Evolutionary conservation across 2,888 invertebrate genomes (phyloP).

Genomic region (Drosophila ustulata): DNA sequence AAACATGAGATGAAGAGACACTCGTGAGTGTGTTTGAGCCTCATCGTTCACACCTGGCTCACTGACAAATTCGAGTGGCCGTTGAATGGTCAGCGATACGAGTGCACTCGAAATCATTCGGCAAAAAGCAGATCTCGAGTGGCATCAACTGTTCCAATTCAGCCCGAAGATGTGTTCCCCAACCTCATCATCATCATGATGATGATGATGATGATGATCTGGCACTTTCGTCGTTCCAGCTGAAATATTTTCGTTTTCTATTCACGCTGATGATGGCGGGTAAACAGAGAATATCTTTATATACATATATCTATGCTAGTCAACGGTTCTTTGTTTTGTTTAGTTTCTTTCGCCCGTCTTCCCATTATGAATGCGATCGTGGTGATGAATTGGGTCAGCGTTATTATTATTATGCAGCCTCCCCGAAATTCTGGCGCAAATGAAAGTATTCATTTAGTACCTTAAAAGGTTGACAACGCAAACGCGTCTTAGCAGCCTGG

Average conservation of each 20-base stretch:
- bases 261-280: conserved; percentile 26
- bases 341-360: conserved; percentile 18
- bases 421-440: conserved; percentile 11
- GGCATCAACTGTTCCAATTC: conserved; percentile 48
- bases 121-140: conserved; percentile 7
- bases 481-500: neutral
- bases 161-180: conserved; percentile 11
- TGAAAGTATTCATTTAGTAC: conserved; percentile 26
- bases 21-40: too few species aligned
- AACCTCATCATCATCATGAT: neutral
- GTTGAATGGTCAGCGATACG: conserved; percentile 64
- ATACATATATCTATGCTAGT: conserved; percentile 71
- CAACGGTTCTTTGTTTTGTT: conserved; percentile 60
- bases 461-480: conserved; percentile 17
- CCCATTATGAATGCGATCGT: neutral
- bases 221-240: conserved; percentile 68
- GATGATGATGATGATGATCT: conserved; percentile 48
- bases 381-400: conserved; percentile 21
- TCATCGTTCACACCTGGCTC: conserved; percentile 7
- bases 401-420: conserved; percentile 12
- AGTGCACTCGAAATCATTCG: conserved; percentile 33
- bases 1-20: too few species aligned
- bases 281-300: neutral
- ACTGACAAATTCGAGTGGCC: conserved; percentile 52
- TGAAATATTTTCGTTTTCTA: conserved; percentile 77